Base-by-base conservation (phyloP, 2,797 vertebrate species). In the Myiotriccus ornatus region DNA sequence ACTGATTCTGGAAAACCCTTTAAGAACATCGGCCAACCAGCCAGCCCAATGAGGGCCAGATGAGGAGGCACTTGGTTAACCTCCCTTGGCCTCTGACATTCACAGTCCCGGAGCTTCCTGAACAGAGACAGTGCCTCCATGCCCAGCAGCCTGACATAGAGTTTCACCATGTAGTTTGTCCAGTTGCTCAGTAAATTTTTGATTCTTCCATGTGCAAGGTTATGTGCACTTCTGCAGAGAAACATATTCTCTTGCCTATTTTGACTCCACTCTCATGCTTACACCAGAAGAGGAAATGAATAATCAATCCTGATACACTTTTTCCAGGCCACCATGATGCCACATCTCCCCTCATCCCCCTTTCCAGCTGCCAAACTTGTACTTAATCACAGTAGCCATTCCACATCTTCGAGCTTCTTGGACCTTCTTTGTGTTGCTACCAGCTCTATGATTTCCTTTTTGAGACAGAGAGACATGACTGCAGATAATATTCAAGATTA, bases 61-160 rank as follows among this genome's bases (percentile, higher is more conserved):
- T 0, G 0, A 76, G 30, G 25, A 79, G 46, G 24, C 21, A 16
- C 7, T 62, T 75, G 21, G 19, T 27, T 28, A 25, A 59, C 22
- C 3, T 55, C 12, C 28, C 59, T 80, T 7, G 3, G 25, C 43
- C 46, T 78, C 55, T 12, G 3, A 7, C 27, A 53, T 30, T 57
- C 2, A 1, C 37, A 68, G 37, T 21, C 28, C 44, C 20, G 43
- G 30, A 59, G 8, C 11, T 62, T 62, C 50, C 18, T 0, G 0
- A 68, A 41, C 3, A 87, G 47, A 57, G 30, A 43, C 44, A 83
- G 16, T 28, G 23, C 5, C 12, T 77, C 52, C 0, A 0, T 24
- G 20, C 23, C 76, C 50, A 53, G 50, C 37, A 73, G 18, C 28
- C 80, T 49, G 28, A 8, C 18, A 8, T 6, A 53, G 22, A 24